A percentile compares a stretch with the other conserved stretches of the same genome.
Conservation (phyloP, 1,140 invertebrate genomes). For the Sesamia nonagrioides region DNA sequence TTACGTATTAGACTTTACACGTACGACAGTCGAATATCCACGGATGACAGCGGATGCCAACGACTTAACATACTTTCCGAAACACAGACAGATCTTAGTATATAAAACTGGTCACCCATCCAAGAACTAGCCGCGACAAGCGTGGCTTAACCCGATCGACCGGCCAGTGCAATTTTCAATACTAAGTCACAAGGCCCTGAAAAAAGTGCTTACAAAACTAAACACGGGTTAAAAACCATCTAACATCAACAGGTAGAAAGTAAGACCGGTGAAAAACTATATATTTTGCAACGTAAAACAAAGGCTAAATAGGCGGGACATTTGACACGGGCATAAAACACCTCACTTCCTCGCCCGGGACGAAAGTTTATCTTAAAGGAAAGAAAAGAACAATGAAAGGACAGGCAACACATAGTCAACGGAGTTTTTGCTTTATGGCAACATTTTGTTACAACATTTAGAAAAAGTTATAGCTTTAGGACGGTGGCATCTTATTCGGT, state of each 20-base stretch:
- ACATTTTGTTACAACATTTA: conserved; percentile 37
- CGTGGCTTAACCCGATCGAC: too few relatives aligned
- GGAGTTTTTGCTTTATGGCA: conserved; percentile 39
- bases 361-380: conserved; percentile 53
- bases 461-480: conserved; percentile 19
- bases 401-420: conserved; percentile 39
- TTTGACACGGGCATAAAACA: conserved; percentile 66
- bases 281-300: conserved; percentile 35
- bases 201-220: not conserved
- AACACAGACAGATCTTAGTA: too few relatives aligned
- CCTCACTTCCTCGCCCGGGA: conserved; percentile 37
- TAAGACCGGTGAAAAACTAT: conserved; percentile 6
- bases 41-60: too few relatives aligned
- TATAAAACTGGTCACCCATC: too few relatives aligned
- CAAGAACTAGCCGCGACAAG: too few relatives aligned
- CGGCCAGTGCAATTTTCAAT: not conserved
- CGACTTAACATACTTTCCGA: too few relatives aligned
- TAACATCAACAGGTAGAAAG: conserved; percentile 39
- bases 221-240: not conserved
- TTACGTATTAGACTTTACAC: too few relatives aligned
- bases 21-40: too few relatives aligned
- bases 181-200: not conserved
- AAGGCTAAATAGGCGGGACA: conserved; percentile 50
- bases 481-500: not conserved
- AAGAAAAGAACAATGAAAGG: conserved; percentile 49